Evolutionary conservation across 2,888 invertebrate genomes (phyloP).

Genomic region (Onchidella celtica): DNA sequence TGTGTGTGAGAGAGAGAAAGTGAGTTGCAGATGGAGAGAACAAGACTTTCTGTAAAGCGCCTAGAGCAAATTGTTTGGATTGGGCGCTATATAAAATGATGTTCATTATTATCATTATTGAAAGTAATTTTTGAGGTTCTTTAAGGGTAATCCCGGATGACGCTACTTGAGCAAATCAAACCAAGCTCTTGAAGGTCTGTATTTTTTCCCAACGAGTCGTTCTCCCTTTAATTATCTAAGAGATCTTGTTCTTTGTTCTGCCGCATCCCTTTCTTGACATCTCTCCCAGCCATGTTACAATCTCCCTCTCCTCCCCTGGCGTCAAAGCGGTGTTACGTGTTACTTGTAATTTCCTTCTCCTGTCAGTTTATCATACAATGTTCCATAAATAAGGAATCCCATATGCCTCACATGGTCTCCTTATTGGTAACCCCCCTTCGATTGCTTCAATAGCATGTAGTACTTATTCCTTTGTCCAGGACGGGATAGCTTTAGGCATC

Average conservation of each 20-base stretch:
- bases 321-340: not conserved
- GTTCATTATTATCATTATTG: too few species aligned
- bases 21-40: too few species aligned
- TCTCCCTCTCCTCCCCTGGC: not conserved
- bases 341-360: not conserved
- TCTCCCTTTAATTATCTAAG: not conserved
- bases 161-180: not conserved
- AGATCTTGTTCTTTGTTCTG: not conserved
- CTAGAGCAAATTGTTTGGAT: too few species aligned
- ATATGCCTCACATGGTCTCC: not conserved
- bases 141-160: not conserved
- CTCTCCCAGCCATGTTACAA: not conserved
- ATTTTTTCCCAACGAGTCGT: not conserved
- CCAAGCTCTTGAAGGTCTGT: not conserved
- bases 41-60: too few species aligned
- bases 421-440: not conserved
- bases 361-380: not conserved
- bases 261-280: not conserved
- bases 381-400: not conserved
- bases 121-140: not conserved
- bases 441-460: not conserved
- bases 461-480: not conserved
- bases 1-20: too few species aligned
- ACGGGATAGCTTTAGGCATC: too few species aligned
- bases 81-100: too few species aligned